These are phyloP conservation scores for Eilema caniola DNA, from an alignment of 2,888 invertebrate species.

Conservation along the genomic window DNA sequence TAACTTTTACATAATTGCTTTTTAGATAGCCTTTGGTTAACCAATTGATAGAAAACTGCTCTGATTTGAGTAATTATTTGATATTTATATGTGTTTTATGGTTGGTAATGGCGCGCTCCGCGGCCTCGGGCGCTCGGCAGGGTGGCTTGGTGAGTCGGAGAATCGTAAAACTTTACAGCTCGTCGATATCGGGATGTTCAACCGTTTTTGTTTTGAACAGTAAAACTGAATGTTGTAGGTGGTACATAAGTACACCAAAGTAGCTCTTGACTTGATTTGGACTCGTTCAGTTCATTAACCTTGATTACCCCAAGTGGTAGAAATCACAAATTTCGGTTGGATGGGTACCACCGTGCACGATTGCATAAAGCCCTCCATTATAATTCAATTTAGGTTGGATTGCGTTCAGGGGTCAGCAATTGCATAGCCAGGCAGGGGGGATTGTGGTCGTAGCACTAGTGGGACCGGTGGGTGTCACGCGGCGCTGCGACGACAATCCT, in stretches of 20 bases:
- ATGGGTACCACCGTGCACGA: no score
- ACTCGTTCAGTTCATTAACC: not conserved
- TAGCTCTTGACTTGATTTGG: not conserved
- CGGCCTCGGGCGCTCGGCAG: no score
- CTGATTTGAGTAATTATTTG: slow-evolving; percentile 39
- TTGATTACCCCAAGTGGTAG: no score
- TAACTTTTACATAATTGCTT: not conserved
- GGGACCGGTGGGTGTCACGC: no score
- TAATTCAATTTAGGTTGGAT: no score
- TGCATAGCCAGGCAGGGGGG: no score
- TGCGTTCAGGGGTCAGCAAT: no score
- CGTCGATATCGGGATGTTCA: slow-evolving; percentile 28
- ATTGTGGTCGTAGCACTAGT: no score
- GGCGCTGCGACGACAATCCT: no score
- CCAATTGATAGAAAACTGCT: not conserved
- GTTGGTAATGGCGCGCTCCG: slow-evolving; percentile 29
- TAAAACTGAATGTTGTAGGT: slow-evolving; percentile 1
- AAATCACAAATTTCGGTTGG: no score
- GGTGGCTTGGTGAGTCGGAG: slow-evolving; percentile 14
- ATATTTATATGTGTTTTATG: slow-evolving; percentile 43
- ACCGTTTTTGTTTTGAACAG: slow-evolving; percentile 4
- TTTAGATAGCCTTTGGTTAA: slow-evolving; percentile 1
- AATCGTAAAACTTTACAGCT: slow-evolving; percentile 37
- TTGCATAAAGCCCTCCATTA: no score
- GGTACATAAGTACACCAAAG: not conserved